Base-by-base conservation (phyloP, 2,797 vertebrate species). In the Brotogeris chrysoptera region DNA sequence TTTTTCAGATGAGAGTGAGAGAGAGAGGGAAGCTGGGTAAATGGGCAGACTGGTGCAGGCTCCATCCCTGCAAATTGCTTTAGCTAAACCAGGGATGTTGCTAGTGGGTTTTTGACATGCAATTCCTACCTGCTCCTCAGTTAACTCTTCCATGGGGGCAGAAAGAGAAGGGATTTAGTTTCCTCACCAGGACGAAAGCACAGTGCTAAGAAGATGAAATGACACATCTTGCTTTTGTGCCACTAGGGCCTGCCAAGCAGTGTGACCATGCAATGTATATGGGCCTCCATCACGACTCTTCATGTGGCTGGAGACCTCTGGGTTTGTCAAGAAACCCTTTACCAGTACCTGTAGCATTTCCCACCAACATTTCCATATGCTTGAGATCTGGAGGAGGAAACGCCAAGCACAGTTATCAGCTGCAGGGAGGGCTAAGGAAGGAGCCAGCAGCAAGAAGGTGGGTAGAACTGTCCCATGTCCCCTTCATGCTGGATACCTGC, bases 241-340 rank as follows among this genome's bases (percentile, higher is more conserved):
- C 11, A 0, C 20, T 38, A 14, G 23, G 15, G 3, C 28, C 50
- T 68, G 69, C 66, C 43, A 49, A 47, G 27, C 14, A 65, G 25
- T 20, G 27, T 0, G 0, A 53, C 15, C 20, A 8, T 19, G 28
- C 2, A 1, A 24, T 5, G 2, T 8, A 20, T 17, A 14, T 1
- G 0, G 28, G 52, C 34, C 52, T 85, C 49, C 27, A 36, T 16
- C 47, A 24, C 1, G 2, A 36, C 46, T 66, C 47, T 57, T 25
- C 30, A 3, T 4, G 25, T 18, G 25, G 16, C 25, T 14, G 2
- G 32, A 8, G 5, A 20, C 47, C 44, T 30, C 19, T 49, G 41
- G 39, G 13, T 74, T 74, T 61, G 53, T n/a, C 16, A 6, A 4
- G 63, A 53, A 85, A 80, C 15, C 12, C 18, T 80, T 53, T 47